Percentiles rank a stretch among this genome's conserved stretches.
Evolutionary conservation across 2,113 vertebrate species (phyloP).

Genomic region (Spilogale gracilis): DNA sequence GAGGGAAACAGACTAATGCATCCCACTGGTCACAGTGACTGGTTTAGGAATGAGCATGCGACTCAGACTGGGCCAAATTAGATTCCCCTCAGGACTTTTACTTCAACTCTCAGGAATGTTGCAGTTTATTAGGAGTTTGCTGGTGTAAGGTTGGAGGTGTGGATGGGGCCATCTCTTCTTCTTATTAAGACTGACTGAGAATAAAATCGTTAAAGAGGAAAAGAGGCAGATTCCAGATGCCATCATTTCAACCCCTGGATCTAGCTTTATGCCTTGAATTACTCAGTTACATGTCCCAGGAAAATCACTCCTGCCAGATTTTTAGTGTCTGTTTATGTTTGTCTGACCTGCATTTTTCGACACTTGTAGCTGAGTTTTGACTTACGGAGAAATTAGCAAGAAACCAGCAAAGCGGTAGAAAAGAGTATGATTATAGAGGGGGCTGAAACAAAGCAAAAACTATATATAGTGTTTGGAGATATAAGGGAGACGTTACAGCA

Average conservation of each 20-base stretch:
- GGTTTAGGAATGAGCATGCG: background rate
- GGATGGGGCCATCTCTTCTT: background rate
- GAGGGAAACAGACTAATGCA: background rate
- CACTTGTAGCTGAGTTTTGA: slow-evolving; percentile 8
- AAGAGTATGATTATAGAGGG: background rate
- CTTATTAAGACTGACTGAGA: background rate
- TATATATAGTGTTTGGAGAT: background rate
- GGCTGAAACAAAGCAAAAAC: slow-evolving; percentile 42
- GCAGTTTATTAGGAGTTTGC: background rate
- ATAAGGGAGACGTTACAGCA: background rate
- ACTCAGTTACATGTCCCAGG: background rate
- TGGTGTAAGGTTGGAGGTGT: background rate
- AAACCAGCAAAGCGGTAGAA: background rate
- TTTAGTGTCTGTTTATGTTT: background rate
- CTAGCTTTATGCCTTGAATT: background rate
- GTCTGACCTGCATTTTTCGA: slow-evolving; percentile 32
- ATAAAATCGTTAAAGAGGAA: background rate
- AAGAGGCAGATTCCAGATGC: background rate
- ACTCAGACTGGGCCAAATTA: background rate
- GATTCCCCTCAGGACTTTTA: background rate
- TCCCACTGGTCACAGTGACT: background rate
- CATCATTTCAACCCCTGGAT: background rate
- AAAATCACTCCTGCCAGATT: background rate
- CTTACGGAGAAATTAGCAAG: background rate
- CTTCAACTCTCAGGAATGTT: background rate